Base-by-base conservation (phyloP, 1,140 invertebrate species). In the Cylas formicarius region DNA sequence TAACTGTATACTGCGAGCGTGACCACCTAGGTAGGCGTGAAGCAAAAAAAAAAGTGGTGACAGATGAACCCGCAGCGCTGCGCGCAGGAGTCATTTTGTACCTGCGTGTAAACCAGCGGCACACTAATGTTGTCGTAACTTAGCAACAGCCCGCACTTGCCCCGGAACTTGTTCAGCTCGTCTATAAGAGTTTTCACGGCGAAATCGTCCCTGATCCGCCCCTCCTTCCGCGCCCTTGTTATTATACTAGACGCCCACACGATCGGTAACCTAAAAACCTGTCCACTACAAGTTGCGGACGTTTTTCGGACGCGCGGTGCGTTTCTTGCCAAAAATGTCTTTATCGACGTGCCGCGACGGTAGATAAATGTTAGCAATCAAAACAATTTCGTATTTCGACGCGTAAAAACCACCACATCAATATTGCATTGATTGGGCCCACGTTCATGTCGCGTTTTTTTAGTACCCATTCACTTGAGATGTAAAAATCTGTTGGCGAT, bases 41-140 rank as follows among this genome's bases (percentile, higher is more conserved):
- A 21, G 37, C 11, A 22, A 42, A 31, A n/a, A 44, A 48, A 17
- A 19, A n/a, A n/a, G 8, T 26, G 24, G 24, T 9, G n/a, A 9
- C n/a, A n/a, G 8, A 26, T 26, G 8, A 26, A 26, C 8, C n/a
- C n/a, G 8, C 24, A 26, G n/a, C 8, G 8, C n/a, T 26, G 8
- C 24, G 24, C n/a, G n/a, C n/a, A n/a, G n/a, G n/a, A n/a, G n/a
- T n/a, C n/a, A n/a, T n/a, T n/a, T n/a, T n/a, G 52, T 58, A 84
- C 83, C 76, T 96, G 90, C 2, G 90, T 95, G 58, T 96, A 96
- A 9, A 95, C 90, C 32, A 96, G 69, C 0, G 91, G 91, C 17
- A 96, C 82, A 57, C 87, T 91, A 50, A 95, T 90, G 39, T 84
- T 89, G 59, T 96, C 90, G 53, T 90, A 97, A 43, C 83, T 82